Evolutionary conservation across 2,113 vertebrate genomes (phyloP).

Genomic region (Notothenia rossii): DNA sequence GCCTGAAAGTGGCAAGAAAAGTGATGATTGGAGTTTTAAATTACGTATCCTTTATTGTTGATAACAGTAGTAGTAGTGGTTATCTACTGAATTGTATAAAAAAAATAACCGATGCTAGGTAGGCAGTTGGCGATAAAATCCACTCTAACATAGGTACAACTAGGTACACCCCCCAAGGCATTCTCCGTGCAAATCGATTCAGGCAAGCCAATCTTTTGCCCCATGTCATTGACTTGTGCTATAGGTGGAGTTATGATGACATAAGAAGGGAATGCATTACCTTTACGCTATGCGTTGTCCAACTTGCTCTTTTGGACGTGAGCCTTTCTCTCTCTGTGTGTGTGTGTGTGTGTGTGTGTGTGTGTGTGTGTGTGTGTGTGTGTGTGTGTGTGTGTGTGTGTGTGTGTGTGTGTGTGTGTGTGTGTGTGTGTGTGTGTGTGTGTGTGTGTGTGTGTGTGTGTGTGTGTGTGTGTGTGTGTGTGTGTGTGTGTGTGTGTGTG

Average conservation of each 20-base stretch:
- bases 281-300: conserved; percentile 52
- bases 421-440: conserved; percentile 11
- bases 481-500: conserved; percentile 16
- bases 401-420: neutral
- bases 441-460: conserved; percentile 5
- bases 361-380: conserved; percentile 7
- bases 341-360: neutral
- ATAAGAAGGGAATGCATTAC: conserved; percentile 58
- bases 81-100: neutral
- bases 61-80: neutral
- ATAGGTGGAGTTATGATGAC: conserved; percentile 59
- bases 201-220: conserved; percentile 53
- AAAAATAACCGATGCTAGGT: neutral
- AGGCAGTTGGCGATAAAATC: neutral
- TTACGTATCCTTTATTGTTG: too few relatives aligned
- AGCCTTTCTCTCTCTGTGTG: neutral
- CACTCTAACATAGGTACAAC: too few relatives aligned
- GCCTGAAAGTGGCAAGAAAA: neutral
- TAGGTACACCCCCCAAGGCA: neutral
- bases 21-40: neutral
- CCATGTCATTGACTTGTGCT: conserved; percentile 27
- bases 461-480: neutral
- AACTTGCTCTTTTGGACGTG: conserved; percentile 25
- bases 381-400: neutral
- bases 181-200: conserved; percentile 40